phyloP scores from a whole-genome alignment of 1,140 invertebrate genomes.

The Atta colombica region DNA sequence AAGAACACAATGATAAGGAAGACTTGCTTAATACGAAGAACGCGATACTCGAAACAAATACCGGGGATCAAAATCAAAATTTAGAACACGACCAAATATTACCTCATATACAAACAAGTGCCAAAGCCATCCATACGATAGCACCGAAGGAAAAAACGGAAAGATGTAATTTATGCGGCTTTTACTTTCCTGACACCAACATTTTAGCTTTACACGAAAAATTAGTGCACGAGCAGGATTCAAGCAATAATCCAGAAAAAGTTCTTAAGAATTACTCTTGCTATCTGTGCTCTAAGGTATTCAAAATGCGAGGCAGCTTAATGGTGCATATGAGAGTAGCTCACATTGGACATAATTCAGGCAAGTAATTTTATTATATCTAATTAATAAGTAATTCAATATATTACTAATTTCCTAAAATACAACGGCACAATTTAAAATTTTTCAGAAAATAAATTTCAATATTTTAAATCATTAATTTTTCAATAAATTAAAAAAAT shows the following conservation, averaged over 20 bases:
- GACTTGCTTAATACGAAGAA: neutral
- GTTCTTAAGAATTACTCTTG: constrained; percentile 89
- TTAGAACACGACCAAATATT: constrained; percentile 59
- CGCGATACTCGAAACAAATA: neutral
- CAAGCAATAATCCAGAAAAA: constrained; percentile 77
- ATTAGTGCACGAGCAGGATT: constrained; percentile 89
- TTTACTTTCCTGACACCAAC: constrained; percentile 90
- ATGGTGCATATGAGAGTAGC: constrained; percentile 94
- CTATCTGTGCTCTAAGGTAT: constrained; percentile 92
- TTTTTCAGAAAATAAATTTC: too few species aligned
- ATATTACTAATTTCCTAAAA: too few species aligned
- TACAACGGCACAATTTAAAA: too few species aligned
- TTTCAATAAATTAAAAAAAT: too few species aligned
- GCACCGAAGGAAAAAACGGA: constrained; percentile 81
- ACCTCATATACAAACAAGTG: constrained; percentile 39
- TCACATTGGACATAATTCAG: constrained; percentile 88
- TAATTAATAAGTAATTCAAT: neutral
- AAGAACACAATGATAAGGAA: constrained; percentile 28
- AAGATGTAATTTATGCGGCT: constrained; percentile 91
- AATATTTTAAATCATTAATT: too few species aligned
- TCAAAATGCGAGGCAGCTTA: constrained; percentile 93
- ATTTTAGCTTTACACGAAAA: constrained; percentile 92
- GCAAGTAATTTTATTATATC: constrained; percentile 68
- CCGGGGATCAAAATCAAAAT: constrained; percentile 27
- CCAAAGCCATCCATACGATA: constrained; percentile 69